phyloP scores from a whole-genome alignment of 2,113 vertebrate genomes.

The Nymphicus hollandicus region DNA sequence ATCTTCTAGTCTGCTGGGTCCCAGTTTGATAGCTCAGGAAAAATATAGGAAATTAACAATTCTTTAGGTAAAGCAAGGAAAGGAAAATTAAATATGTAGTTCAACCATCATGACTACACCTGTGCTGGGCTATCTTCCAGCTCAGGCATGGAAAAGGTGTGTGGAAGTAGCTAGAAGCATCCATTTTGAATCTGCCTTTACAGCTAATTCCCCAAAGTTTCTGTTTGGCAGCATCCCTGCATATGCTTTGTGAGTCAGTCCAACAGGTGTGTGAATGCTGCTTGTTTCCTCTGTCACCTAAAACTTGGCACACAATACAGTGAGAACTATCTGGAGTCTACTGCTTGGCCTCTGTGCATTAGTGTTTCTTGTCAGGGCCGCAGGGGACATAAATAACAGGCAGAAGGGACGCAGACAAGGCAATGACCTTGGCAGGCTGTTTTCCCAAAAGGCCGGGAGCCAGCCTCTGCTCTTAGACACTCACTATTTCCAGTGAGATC shows the following conservation, averaged over 20 bases:
- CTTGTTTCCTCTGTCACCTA: background rate
- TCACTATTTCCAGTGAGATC: background rate
- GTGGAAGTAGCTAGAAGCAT: background rate
- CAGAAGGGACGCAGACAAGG: background rate
- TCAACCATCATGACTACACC: background rate
- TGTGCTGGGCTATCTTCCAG: background rate
- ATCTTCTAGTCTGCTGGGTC: constrained; percentile 44
- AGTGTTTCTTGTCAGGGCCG: background rate
- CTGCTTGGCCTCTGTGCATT: background rate
- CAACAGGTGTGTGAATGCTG: background rate
- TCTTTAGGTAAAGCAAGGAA: background rate
- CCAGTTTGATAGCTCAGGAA: constrained; percentile 62
- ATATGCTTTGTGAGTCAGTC: background rate
- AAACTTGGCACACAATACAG: fast-evolving
- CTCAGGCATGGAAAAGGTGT: fast-evolving
- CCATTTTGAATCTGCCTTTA: background rate
- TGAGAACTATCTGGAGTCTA: background rate
- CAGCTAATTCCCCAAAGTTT: background rate
- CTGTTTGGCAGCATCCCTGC: background rate
- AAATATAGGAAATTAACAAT: background rate
- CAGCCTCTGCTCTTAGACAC: background rate
- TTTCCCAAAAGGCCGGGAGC: background rate
- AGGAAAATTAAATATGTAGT: background rate
- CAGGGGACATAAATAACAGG: background rate
- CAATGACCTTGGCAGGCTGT: background rate